These are phyloP conservation scores for Arenaria interpres DNA, from an alignment of 2,113 vertebrate genomes.

Conservation along the genomic window DNA sequence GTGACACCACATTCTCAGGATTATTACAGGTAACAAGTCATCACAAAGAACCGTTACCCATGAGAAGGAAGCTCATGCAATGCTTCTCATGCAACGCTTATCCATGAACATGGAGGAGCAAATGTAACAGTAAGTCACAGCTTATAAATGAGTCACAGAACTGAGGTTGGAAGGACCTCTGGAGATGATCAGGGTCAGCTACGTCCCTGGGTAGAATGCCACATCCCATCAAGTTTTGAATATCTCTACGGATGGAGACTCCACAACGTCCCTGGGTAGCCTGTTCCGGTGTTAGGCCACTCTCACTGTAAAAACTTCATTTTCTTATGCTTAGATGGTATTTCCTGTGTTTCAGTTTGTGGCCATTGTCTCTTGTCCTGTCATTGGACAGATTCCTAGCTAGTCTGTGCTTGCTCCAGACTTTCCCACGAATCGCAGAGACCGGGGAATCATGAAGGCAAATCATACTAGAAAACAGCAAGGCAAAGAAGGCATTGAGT, in stretches of 20 bases:
- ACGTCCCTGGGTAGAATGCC: not conserved
- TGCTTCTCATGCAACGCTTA: not conserved
- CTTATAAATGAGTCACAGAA: not conserved
- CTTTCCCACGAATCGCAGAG: not conserved
- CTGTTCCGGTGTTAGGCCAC: not conserved
- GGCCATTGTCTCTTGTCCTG: not conserved
- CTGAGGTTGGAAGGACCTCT: not conserved
- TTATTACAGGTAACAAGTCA: not conserved
- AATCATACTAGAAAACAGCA: not conserved
- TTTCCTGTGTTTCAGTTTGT: not conserved
- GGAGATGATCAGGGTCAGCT: not conserved
- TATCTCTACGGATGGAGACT: not conserved
- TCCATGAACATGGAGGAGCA: fast-evolving
- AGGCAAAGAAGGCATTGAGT: not conserved
- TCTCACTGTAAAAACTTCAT: not conserved
- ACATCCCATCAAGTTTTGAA: not conserved
- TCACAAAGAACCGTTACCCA: not conserved
- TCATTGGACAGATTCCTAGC: not conserved
- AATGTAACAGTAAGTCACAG: not conserved
- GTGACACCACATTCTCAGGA: not conserved
- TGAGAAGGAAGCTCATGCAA: not conserved
- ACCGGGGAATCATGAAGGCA: not conserved
- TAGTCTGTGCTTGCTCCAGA: not conserved
- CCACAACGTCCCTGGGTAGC: not conserved
- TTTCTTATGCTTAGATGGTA: not conserved